Base-by-base conservation (phyloP, 2,888 invertebrate genomes). In the Tinea trinotella region DNA sequence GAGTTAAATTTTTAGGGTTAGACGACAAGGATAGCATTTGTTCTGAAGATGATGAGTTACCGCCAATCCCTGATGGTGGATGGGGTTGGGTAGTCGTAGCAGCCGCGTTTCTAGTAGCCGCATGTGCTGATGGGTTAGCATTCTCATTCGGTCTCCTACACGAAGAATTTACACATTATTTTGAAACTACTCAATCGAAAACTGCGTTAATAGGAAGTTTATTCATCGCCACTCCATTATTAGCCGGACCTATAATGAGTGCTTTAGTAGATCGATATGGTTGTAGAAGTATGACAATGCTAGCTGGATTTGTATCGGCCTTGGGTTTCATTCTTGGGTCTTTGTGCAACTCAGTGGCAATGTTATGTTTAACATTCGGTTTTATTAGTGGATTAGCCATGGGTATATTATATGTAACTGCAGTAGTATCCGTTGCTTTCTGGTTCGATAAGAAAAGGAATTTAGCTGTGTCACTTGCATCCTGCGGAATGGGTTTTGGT, bases 21-120 rank as follows among this genome's bases (percentile, higher is more conserved):
- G 77, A 79, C 59, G 82, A 82, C 56, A 71, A 71, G 9, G 81
- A 88, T 53, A 85, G 84, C 57, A 74, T 82, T 55, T 74, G 72
- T 54, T 83, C 83, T 1, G 77, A 80, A 15, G 75, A 76, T 1
- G 64, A 72, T 40, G 62, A 84, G 75, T 75, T 89, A 48, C 89
- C 90, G 0, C 87, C 89, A 5, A 89, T 92, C 20, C 94, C 94
- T 0, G 94, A 95, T 62, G 94, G 94, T 0, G 95, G 94, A 0
- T 95, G 93, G 92, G 95, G 95, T 0, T 96, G 96, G 96, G 89
- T 95, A 22, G 93, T 98, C 0, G 97, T 98, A 0, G 78, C 91
- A 9, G 90, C 96, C 3, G 93, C 96, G 0, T 90, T 98, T 60
- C 71, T 95, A 18, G 90, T 95, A n/a, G 94, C 95, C 35, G 90